These are phyloP conservation scores for Apotomis turbidana DNA, from an alignment of 2,888 invertebrate genomes.

Conservation along the genomic window DNA sequence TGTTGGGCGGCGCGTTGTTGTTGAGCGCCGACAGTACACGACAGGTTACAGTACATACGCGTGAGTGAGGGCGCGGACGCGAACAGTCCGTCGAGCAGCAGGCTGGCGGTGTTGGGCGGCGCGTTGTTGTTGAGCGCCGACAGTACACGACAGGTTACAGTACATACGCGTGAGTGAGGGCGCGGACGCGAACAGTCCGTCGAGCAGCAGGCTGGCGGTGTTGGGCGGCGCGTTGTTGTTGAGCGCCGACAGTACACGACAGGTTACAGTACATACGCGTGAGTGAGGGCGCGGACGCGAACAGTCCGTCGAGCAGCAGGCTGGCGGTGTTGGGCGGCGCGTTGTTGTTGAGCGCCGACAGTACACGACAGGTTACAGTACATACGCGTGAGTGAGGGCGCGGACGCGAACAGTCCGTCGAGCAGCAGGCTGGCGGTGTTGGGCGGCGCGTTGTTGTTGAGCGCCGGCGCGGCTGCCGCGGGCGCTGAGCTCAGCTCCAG, in stretches of 20 bases:
- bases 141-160: too few relatives aligned
- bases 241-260: slow-evolving; percentile 2
- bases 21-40: slow-evolving; percentile 32
- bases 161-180: slow-evolving; percentile 38
- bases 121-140: slow-evolving; percentile 52
- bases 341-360: slow-evolving; percentile 52
- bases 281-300: slow-evolving; percentile 56
- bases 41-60: slow-evolving; percentile 1
- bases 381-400: slow-evolving; percentile 41
- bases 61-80: slow-evolving; percentile 47
- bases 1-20: slow-evolving; percentile 64
- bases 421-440: slow-evolving; percentile 72
- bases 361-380: not conserved
- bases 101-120: slow-evolving; percentile 62
- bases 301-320: slow-evolving; percentile 86
- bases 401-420: slow-evolving; percentile 83
- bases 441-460: slow-evolving; percentile 69
- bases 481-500: slow-evolving; percentile 81
- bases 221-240: slow-evolving; percentile 65
- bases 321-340: slow-evolving; percentile 57
- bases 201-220: slow-evolving; percentile 77
- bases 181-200: slow-evolving; percentile 80
- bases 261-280: slow-evolving; percentile 3
- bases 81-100: slow-evolving; percentile 86
- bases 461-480: slow-evolving; percentile 41